Conservation (phyloP, 1,140 invertebrate species). For the Bombus affinis region DNA sequence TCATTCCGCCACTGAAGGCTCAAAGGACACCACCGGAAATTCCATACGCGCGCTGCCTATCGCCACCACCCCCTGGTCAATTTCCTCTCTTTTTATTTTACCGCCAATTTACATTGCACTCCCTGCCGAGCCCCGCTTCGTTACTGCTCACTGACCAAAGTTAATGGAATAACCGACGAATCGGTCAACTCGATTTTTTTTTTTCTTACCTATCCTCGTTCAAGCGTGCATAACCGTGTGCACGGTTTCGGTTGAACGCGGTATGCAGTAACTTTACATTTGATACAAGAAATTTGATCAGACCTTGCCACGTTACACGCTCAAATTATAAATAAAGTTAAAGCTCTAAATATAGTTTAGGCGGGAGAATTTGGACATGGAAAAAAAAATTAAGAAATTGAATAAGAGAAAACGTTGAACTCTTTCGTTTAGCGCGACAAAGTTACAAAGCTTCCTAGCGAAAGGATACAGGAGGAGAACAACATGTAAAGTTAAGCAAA, state of each 20-base stretch:
- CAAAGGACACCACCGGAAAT: constrained; percentile 49
- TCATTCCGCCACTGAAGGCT: constrained; percentile 13
- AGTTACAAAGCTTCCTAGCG: neutral
- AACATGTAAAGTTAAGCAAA: neutral
- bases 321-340: neutral
- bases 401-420: neutral
- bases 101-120: constrained; percentile 51
- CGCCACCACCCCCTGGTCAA: neutral
- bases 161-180: constrained; percentile 52
- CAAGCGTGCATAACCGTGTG: neutral
- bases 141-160: constrained; percentile 45
- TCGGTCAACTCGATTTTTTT: constrained; percentile 18
- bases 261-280: too few relatives aligned
- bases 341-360: neutral
- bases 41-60: constrained; percentile 35
- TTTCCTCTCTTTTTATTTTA: constrained; percentile 40
- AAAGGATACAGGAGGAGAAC: neutral
- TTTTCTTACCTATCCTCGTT: neutral
- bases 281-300: neutral
- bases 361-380: neutral
- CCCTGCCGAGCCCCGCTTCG: constrained; percentile 37
- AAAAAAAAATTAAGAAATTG: neutral
- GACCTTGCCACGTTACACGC: neutral
- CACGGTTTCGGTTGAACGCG: neutral
- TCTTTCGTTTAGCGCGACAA: neutral